Percentiles rank a stretch among this genome's conserved stretches.
Conservation (phyloP, 2,888 invertebrate species). For the Limnephilus rhombicus region DNA sequence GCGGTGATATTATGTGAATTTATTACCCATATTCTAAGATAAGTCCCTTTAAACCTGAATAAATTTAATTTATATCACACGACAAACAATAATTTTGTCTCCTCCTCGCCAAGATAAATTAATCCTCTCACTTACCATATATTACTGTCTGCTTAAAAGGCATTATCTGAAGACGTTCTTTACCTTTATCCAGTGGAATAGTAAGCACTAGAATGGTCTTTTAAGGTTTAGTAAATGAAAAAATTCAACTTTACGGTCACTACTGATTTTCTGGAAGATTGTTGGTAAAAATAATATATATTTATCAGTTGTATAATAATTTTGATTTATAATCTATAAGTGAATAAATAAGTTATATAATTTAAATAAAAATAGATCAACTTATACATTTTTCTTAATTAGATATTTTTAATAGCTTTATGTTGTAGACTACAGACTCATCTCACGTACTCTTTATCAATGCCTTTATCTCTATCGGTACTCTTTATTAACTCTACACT, state of each 20-base stretch:
- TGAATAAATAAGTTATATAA: not conserved
- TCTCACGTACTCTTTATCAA: not conserved
- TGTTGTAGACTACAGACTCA: not conserved
- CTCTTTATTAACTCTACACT: constrained; percentile 29
- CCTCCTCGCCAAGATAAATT: constrained; percentile 39
- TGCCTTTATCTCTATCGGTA: not conserved
- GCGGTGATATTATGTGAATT: constrained; percentile 24
- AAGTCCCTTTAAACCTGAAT: constrained; percentile 15
- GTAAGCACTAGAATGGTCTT: not conserved
- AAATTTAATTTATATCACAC: constrained; percentile 27
- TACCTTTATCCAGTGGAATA: constrained; percentile 30
- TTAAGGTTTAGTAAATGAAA: not conserved
- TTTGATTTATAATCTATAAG: not conserved
- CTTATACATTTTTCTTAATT: too few relatives aligned
- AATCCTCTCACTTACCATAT: constrained; percentile 47
- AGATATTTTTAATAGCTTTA: not conserved
- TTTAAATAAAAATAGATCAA: too few relatives aligned
- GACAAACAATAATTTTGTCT: constrained; percentile 47
- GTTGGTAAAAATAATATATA: not conserved
- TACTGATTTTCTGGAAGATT: not conserved
- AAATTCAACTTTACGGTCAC: not conserved
- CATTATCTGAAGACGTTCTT: constrained; percentile 44
- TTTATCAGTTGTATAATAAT: not conserved
- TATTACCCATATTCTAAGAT: constrained; percentile 30
- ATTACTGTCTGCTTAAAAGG: constrained; percentile 52